Evolutionary conservation across 53 echinoderm and acorn worm species (phyloP).

Genomic region (Stichopus horrens): DNA sequence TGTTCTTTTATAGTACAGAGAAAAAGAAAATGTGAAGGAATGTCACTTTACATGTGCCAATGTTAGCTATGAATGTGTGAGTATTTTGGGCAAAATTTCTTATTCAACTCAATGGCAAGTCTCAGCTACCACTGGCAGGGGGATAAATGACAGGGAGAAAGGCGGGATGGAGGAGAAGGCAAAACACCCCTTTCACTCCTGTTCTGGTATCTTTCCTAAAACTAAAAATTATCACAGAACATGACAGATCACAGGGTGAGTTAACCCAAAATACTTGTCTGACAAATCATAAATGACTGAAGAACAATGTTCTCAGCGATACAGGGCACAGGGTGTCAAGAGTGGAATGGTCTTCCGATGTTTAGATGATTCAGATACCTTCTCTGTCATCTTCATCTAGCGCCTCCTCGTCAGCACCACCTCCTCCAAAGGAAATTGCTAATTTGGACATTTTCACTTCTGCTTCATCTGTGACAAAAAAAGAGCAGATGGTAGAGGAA

Average conservation of each 20-base stretch:
- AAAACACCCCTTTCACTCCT: too few relatives aligned
- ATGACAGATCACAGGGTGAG: too few relatives aligned
- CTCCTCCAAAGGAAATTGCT: constrained; percentile 53
- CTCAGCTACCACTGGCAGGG: too few relatives aligned
- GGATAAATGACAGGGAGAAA: too few relatives aligned
- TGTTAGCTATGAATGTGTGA: background rate
- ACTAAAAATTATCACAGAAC: too few relatives aligned
- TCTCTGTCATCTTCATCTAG: constrained; percentile 64
- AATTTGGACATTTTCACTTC: constrained; percentile 30
- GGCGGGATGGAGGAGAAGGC: too few relatives aligned
- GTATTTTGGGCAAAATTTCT: background rate
- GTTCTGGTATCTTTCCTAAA: too few relatives aligned
- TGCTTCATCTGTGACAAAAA: constrained; percentile 23
- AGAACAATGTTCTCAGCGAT: too few relatives aligned
- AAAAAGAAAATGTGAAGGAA: background rate
- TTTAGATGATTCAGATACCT: constrained; percentile 30
- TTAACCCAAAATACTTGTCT: too few relatives aligned
- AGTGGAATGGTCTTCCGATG: too few relatives aligned
- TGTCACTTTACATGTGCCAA: background rate
- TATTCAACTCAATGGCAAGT: background rate
- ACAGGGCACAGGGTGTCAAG: too few relatives aligned
- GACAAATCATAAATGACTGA: too few relatives aligned
- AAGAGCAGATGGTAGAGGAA: background rate
- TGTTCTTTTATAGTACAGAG: background rate
- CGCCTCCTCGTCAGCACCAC: constrained; percentile 68